Conservation (phyloP, 1,140 invertebrate genomes). For the Drosophila setifemur region DNA sequence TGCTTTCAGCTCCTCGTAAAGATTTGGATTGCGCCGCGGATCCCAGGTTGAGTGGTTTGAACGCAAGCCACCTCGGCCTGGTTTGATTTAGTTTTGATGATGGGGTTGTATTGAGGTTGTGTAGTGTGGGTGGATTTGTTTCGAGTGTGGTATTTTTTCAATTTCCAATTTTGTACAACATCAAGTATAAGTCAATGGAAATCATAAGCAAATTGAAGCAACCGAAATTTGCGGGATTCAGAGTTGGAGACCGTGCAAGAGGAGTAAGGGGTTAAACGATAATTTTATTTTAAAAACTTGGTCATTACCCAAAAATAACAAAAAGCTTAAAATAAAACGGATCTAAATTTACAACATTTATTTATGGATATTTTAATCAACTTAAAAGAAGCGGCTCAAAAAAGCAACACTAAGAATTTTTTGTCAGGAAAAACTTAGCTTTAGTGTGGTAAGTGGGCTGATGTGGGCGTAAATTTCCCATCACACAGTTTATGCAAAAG, state of each 20-base stretch:
- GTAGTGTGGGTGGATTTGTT: conserved; percentile 38
- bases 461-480: conserved; percentile 14
- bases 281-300: conserved; percentile 17
- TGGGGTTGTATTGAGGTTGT: conserved; percentile 10
- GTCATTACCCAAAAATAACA: conserved; percentile 11
- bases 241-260: conserved; percentile 23
- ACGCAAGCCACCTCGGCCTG: conserved; percentile 82
- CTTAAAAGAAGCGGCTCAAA: conserved; percentile 54
- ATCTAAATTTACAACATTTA: conserved; percentile 75
- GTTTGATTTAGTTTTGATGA: conserved; percentile 31
- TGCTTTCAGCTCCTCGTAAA: conserved; percentile 90
- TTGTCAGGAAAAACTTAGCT: conserved; percentile 62
- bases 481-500: conserved; percentile 48
- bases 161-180: conserved; percentile 80
- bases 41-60: conserved; percentile 92
- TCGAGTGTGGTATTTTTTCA: conserved; percentile 41
- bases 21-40: conserved; percentile 89
- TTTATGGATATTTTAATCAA: conserved; percentile 9
- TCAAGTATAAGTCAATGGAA: conserved; percentile 64
- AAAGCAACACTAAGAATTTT: conserved; percentile 69
- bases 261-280: conserved; percentile 37
- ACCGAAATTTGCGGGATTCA: conserved; percentile 45
- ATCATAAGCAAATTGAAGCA: conserved; percentile 53
- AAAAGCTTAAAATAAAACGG: neutral
- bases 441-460: conserved; percentile 24